Evolutionary conservation across 2,888 invertebrate genomes (phyloP), one percentile per base, ranked within the genome.

Genomic region (Papilio elwesi): DNA sequence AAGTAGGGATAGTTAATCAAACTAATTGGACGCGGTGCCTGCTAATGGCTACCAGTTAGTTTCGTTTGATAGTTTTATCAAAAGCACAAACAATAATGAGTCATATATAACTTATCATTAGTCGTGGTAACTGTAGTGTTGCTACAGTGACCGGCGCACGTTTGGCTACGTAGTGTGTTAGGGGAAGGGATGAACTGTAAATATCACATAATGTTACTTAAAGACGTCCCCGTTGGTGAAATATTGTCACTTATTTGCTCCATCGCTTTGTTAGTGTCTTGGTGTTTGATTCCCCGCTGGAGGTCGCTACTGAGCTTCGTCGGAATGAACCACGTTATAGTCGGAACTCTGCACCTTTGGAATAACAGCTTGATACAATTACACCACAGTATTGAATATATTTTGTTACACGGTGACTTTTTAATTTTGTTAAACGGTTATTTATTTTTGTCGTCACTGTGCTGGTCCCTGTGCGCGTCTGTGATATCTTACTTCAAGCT

Each of bases 301-400:
- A 75, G 78, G 8, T 73, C 75, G 0, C 65, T 79, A 0, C 78
- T 79, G 57, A 80, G 79, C 48, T 80, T 75, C 47, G 76, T 80
- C 52, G 76, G 76, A 57, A 70, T 76, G 6, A 73, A 79, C 43
- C 80, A 80, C 73, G 74, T 80, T 8, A 49, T 75, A 11, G 47
- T 74, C 38, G 79, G 78, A 0, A 79, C 76, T 8, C 36, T 78
- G 26, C 75, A 79, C 11, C 70, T 79, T 16, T 67, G 75, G 49
- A n/a, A 9, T 11, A 0, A 11, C 9, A 12, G 10, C 11, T 13
- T 59, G 11, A n/a, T 49, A 7, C 48, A 68, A 8, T 13, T n/a
- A n/a, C n/a, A 36, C 12, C 3, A 59, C 15, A n/a, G 49, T 6
- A 36, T 36, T 13, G 9, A 59, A 1, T 6, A n/a, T 9, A n/a